Percentiles rank a stretch among this genome's conserved stretches.
Evolutionary conservation across 2,888 invertebrate species (phyloP).

Genomic region (Onchidella celtica): DNA sequence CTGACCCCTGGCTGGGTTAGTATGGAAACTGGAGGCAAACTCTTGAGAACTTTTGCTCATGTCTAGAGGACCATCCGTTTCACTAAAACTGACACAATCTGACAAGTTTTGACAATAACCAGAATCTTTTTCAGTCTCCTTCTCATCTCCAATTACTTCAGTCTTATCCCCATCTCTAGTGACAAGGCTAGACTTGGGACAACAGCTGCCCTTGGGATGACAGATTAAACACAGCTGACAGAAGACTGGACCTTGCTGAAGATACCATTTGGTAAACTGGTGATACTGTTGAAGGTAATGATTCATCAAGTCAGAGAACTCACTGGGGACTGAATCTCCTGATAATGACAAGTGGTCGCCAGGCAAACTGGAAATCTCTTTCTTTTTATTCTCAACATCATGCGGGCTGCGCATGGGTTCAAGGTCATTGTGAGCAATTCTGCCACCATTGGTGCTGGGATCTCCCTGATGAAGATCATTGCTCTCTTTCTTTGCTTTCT

Average conservation of each 20-base stretch:
- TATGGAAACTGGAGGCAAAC: background rate
- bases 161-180: background rate
- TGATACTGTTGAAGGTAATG: slow-evolving; percentile 13
- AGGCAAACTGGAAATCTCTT: background rate
- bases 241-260: slow-evolving; percentile 11
- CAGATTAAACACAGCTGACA: background rate
- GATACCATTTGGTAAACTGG: slow-evolving; percentile 15
- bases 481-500: background rate
- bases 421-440: background rate
- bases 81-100: background rate
- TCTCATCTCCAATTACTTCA: background rate
- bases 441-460: background rate
- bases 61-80: slow-evolving; percentile 26
- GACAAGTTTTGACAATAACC: too few species aligned
- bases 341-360: background rate
- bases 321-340: background rate
- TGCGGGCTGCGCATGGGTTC: background rate
- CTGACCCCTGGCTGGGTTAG: background rate
- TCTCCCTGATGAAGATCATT: background rate
- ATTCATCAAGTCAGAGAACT: background rate
- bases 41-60: slow-evolving; percentile 36
- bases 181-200: background rate
- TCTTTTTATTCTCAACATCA: background rate
- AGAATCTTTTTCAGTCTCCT: background rate
- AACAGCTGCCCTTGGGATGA: background rate